Base-by-base conservation (phyloP, 2,113 vertebrate species). In the Channa argus region DNA sequence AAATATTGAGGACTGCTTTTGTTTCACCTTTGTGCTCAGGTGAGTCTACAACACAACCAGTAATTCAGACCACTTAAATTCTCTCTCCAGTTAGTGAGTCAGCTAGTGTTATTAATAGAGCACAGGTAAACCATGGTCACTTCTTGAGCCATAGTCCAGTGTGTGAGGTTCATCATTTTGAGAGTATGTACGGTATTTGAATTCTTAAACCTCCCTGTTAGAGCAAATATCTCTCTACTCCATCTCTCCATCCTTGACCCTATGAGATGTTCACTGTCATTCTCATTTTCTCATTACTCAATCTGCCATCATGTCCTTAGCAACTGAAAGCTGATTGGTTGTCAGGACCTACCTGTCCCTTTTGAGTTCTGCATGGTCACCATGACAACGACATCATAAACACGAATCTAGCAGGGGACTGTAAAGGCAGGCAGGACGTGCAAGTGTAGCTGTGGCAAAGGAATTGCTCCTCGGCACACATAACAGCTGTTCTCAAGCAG, bases 361-460 rank as follows among this genome's bases (percentile, higher is more conserved):
- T 79, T 83, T 83, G 56, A 83, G 82, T 86, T 75, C 83, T 85
- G 79, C 80, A 73, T 13, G 54, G 62, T 90, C 78, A n/a, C 87
- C 88, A 87, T 85, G 74, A 90, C 70, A 91, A 91, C 92, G 77
- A 71, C 71, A 73, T 87, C 49, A 89, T 88, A 91, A 90, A 91
- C 90, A 91, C 49, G 51, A 73, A 67, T 72, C 36, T 45, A 38
- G 65, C 70, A 69, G 53, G 70, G 72, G 72, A 80, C 61, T 70
- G 59, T 82, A 53, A 84, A 74, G 76, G 66, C 76, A 84, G 79
- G 68, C 71, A 63, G 77, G 79, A 54, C 61, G 70, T 58, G 49
- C 24, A 4, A 59, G 46, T 66, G 12, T 43, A 46, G 45, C 73
- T 44, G 38, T 63, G 72, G 68, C 1, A 6, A 81, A 74, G 64